Conservation (phyloP, 2,113 vertebrate species). For the Ctenomys sociabilis region DNA sequence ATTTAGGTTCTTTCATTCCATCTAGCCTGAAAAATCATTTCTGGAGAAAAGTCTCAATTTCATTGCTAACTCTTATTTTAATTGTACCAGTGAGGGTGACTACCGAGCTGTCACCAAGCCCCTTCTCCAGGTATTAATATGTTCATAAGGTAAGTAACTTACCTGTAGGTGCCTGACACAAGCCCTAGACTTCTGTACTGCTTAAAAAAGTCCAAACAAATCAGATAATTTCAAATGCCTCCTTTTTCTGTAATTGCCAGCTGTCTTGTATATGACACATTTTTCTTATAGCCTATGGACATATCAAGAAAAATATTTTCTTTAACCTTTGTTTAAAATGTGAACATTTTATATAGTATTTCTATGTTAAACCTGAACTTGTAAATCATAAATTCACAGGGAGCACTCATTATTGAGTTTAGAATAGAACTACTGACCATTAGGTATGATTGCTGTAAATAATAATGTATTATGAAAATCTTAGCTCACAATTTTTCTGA, state of each 20-base stretch:
- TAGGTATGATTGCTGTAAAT: not conserved
- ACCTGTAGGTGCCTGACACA: not conserved
- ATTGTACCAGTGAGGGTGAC: not conserved
- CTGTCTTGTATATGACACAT: not conserved
- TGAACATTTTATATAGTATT: not conserved
- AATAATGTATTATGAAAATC: not conserved
- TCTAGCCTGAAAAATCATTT: not conserved
- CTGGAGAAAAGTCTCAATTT: not conserved
- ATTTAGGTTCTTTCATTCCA: not conserved
- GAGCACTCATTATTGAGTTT: not conserved
- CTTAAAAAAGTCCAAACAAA: not conserved
- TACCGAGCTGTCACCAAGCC: not conserved
- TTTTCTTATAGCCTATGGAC: not conserved
- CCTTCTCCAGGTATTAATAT: not conserved
- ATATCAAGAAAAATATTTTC: not conserved
- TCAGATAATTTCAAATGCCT: no score
- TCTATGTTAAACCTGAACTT: not conserved
- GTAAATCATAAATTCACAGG: not conserved
- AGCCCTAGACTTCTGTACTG: not conserved
- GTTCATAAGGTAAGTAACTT: not conserved
- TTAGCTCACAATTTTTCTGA: not conserved
- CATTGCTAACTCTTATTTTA: not conserved
- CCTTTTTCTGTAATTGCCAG: not conserved
- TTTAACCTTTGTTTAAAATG: conserved; percentile 27
- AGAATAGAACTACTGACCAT: not conserved